Conservation (phyloP, 2,113 vertebrate species). For the Petroica traversi region DNA sequence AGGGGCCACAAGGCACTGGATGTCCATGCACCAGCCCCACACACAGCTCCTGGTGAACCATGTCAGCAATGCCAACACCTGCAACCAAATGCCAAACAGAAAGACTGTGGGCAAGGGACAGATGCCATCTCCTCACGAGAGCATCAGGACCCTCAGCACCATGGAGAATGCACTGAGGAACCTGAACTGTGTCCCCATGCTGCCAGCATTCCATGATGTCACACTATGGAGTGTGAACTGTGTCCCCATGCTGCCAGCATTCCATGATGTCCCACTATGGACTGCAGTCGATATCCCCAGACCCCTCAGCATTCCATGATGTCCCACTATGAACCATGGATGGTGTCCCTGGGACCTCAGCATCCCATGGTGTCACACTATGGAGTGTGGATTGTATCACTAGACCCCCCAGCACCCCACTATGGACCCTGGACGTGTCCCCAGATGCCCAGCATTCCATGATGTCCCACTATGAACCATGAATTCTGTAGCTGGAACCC, state of each 20-base stretch:
- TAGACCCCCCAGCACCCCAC: no score
- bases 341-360: not conserved
- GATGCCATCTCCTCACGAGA: rapidly evolving
- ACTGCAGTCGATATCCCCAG: no score
- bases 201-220: not conserved
- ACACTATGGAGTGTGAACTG: not conserved
- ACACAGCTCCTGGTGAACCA: not conserved
- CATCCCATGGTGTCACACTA: no score
- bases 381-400: no score
- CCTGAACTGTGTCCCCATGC: not conserved
- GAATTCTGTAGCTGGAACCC: not conserved
- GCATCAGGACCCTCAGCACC: not conserved
- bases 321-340: not conserved
- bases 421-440: rapidly evolving
- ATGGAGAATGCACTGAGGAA: not conserved
- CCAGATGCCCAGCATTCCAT: not conserved
- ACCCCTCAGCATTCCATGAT: not conserved
- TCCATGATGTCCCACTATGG: not conserved
- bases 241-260: not conserved
- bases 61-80: rapidly evolving
- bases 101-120: not conserved
- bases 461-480: no score
- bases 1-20: not conserved
- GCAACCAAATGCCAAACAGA: not conserved
- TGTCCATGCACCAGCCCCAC: rapidly evolving